Evolutionary conservation across 1,140 invertebrate genomes (phyloP).

Genomic region (silkworm (Bombyx mori)): DNA sequence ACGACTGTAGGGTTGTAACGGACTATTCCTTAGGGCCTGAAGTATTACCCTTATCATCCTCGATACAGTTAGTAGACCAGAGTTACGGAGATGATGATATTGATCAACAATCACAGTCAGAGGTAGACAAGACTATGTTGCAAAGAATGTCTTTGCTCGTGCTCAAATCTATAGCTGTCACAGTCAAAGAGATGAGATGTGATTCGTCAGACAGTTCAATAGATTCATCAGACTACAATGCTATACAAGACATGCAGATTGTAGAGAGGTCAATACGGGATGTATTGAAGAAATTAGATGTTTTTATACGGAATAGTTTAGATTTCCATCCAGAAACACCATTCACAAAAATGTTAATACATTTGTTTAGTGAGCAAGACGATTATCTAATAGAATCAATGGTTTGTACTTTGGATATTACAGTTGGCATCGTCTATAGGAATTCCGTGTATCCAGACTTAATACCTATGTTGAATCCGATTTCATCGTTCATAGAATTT

Average conservation of each 20-base stretch:
- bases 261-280: constrained; percentile 89
- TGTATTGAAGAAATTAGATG: constrained; percentile 85
- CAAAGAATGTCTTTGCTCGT: constrained; percentile 89
- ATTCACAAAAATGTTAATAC: constrained; percentile 89
- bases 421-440: constrained; percentile 85
- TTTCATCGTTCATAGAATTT: constrained; percentile 87
- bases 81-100: constrained; percentile 54
- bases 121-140: constrained; percentile 80
- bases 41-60: constrained; percentile 37
- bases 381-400: constrained; percentile 93
- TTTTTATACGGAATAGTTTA: constrained; percentile 84
- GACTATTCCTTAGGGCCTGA: constrained; percentile 51
- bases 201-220: constrained; percentile 87
- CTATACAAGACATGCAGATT: constrained; percentile 90
- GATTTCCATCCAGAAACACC: constrained; percentile 90
- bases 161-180: constrained; percentile 90
- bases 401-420: constrained; percentile 91
- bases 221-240: constrained; percentile 85
- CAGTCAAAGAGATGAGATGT: constrained; percentile 89
- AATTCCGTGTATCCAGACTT: constrained; percentile 84
- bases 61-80: constrained; percentile 52
- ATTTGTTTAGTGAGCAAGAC: constrained; percentile 91
- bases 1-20: constrained; percentile 57
- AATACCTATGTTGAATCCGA: constrained; percentile 85
- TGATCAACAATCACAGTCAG: constrained; percentile 34